Conservation (phyloP, 1,140 invertebrate species). For the Rhynchophorus ferrugineus region DNA sequence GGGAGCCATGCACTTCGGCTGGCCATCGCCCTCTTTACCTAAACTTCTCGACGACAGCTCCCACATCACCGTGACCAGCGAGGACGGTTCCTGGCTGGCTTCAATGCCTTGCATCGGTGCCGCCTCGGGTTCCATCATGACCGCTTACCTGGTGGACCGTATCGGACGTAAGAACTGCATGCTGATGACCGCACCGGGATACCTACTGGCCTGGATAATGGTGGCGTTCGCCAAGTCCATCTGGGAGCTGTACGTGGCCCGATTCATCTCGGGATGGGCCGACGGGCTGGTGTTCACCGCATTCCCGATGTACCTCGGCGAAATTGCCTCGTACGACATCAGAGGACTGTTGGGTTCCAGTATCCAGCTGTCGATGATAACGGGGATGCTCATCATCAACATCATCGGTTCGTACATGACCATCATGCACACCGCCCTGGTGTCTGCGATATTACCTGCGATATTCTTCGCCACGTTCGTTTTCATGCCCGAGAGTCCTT, state of each 20-base stretch:
- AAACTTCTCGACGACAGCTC: constrained; percentile 26
- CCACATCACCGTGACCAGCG: constrained; percentile 44
- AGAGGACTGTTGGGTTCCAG: constrained; percentile 46
- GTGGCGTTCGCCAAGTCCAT: constrained; percentile 49
- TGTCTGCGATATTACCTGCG: constrained; percentile 50
- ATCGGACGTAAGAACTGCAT: constrained; percentile 63
- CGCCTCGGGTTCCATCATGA: constrained; percentile 43
- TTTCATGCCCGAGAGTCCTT: constrained; percentile 72
- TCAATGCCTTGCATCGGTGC: constrained; percentile 40
- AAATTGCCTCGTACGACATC: constrained; percentile 59
- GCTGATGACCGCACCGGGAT: constrained; percentile 50
- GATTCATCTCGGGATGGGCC: constrained; percentile 52
- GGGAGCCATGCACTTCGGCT: constrained; percentile 36
- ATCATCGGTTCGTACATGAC: constrained; percentile 54
- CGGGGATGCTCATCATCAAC: constrained; percentile 63
- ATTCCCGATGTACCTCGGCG: constrained; percentile 58
- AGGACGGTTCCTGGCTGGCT: constrained; percentile 58
- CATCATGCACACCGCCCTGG: constrained; percentile 48
- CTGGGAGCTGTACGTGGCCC: constrained; percentile 45
- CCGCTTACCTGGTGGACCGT: constrained; percentile 40
- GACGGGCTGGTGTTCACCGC: constrained; percentile 58
- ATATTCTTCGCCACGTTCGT: constrained; percentile 56
- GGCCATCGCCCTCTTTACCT: constrained; percentile 35
- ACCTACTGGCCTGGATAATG: constrained; percentile 59
- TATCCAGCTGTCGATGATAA: constrained; percentile 27